Base-by-base conservation (phyloP, 2,888 invertebrate genomes). In the Polymixis flavicincta region DNA sequence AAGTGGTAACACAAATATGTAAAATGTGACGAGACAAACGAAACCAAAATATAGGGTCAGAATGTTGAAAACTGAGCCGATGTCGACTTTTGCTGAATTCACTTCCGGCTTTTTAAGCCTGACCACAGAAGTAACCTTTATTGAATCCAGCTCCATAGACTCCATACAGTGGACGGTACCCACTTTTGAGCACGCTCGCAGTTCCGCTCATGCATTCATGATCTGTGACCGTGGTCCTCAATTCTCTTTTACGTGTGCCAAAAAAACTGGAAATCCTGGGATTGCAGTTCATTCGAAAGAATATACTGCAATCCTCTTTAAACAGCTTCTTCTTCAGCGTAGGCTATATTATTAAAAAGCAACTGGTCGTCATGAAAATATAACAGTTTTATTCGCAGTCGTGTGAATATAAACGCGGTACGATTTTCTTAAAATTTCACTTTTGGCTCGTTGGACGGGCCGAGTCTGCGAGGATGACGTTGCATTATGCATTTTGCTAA, bases 401-500 rank as follows among this genome's bases (percentile, higher is more conserved):
- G 73, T 78, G 73, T 65, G 75, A 80, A 83, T 84, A 87, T 84
- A 85, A 78, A 73, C 76, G 70, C 74, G 72, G 75, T 66, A 83
- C n/a, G 83, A 88, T 90, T 92, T 92, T 91, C 91, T 92, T 92
- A 87, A 91, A 91, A 90, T 92, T 91, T 92, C 90, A 92, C 92
- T 92, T 92, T 92, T 90, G 89, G 89, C 89, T 89, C 84, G 86
- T 87, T 85, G 86, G 78, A 87, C 84, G 80, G 88, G 82, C 77
- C 83, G 74, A 72, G 74, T 84, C 88, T 85, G 86, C 79, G 80
- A 84, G 89, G 89, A 92, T 92, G 92, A 92, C 89, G 92, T 92
- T 95, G 95, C 95, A 95, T 95, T 93, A 95, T 95, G 94, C 94
- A 95, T 95, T 94, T 93, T 84, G 86, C 93, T 95, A 95, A 95